Percentiles rank a stretch among this genome's conserved stretches.
Evolutionary conservation across 1,140 invertebrate species (phyloP).

Genomic region (Eriosoma lanigerum): DNA sequence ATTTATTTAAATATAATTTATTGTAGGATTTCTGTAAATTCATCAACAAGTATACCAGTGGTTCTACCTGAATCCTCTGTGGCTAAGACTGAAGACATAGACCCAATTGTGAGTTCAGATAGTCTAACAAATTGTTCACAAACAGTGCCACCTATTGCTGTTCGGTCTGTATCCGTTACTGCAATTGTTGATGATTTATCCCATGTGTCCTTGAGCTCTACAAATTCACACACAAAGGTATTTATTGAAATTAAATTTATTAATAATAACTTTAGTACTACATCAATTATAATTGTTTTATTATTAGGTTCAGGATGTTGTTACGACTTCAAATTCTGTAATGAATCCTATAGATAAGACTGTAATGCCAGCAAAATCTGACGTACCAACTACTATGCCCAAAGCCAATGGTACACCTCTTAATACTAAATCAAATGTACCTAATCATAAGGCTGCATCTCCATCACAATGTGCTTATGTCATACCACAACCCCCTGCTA

Average conservation of each 20-base stretch:
- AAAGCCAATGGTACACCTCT: conserved; percentile 44
- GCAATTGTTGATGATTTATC: conserved; percentile 31
- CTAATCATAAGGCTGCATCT: conserved; percentile 35
- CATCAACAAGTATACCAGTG: conserved; percentile 20
- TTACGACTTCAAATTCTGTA: conserved; percentile 37
- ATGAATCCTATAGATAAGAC: conserved; percentile 46
- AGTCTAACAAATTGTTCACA: conserved; percentile 35
- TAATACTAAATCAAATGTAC: conserved; percentile 37
- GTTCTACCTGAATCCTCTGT: conserved; percentile 35
- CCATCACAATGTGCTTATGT: conserved; percentile 42
- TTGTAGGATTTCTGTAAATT: conserved; percentile 36
- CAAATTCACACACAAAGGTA: conserved; percentile 23
- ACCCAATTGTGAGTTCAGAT: conserved; percentile 25
- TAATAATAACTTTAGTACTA: not conserved
- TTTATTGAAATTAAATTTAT: not conserved
- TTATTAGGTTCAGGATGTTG: conserved; percentile 31
- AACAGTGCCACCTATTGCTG: conserved; percentile 11
- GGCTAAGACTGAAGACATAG: conserved; percentile 39
- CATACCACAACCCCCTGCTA: conserved; percentile 46
- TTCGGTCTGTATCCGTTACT: conserved; percentile 26
- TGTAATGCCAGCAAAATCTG: conserved; percentile 45
- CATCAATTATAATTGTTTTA: not conserved
- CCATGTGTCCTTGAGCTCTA: conserved; percentile 28
- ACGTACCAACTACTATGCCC: conserved; percentile 7
- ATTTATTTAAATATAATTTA: no score